Conservation (phyloP, 2,113 vertebrate species). For the Philantomba maxwellii region DNA sequence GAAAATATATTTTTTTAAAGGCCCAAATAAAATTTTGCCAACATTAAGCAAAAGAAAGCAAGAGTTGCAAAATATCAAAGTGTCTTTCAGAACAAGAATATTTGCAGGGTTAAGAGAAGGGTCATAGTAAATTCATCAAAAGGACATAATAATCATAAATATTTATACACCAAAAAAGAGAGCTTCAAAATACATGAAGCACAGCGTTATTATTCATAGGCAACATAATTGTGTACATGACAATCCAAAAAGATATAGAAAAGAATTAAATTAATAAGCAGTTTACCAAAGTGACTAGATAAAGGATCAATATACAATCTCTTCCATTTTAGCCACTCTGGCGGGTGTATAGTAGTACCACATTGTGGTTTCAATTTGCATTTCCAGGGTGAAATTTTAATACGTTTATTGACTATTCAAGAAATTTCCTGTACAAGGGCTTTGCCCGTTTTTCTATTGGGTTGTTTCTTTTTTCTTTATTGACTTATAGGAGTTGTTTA, state of each 20-base stretch:
- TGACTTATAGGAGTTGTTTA: background rate
- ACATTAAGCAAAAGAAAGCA: background rate
- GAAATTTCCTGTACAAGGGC: background rate
- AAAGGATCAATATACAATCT: background rate
- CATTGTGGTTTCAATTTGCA: background rate
- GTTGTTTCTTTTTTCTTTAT: background rate
- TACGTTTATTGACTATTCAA: background rate
- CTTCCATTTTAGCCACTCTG: background rate
- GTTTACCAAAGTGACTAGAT: background rate
- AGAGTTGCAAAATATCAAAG: background rate
- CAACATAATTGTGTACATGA: background rate
- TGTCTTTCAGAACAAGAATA: background rate
- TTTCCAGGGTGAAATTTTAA: background rate
- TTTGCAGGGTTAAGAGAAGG: background rate
- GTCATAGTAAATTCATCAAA: background rate
- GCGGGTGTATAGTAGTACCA: background rate
- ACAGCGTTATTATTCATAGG: background rate
- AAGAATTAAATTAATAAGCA: background rate
- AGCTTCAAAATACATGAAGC: background rate
- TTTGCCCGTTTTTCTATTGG: background rate
- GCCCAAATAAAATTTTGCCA: background rate
- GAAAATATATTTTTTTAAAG: background rate
- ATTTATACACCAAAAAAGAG: background rate
- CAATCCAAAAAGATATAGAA: background rate
- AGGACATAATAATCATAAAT: background rate